Base-by-base conservation (phyloP, 2,113 vertebrate species). In the Paramormyrops kingsleyae region DNA sequence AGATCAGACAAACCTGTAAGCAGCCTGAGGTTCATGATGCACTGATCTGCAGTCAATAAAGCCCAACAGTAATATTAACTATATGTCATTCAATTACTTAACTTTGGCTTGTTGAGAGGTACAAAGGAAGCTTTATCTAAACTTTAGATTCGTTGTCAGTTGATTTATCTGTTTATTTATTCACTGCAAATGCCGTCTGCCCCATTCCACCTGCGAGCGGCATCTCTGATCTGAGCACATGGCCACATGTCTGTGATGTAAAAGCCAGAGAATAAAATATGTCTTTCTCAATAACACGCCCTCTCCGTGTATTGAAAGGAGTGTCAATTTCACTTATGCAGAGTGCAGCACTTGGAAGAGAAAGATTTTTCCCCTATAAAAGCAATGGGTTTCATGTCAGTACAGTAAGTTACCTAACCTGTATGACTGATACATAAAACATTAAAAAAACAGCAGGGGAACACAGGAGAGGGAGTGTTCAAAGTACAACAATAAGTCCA, bases 371-470 rank as follows among this genome's bases (percentile, higher is more conserved):
- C 77, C 90, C 93, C 93, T 91, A 90, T 93, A 92, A 95, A 95
- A 88, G 93, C 93, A 94, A 91, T 90, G 93, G 94, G 92, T 94
- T 94, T 92, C 91, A 92, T 94, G 94, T 94, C 93, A 93, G 94
- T 90, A 89, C 35, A 89, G 77, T 17, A 84, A 47, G 66, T 88
- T 94, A 93, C 87, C 94, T 93, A 92, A 95, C 95, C 95, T 94
- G 94, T 95, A 94, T 94, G 94, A 95, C 93, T 94, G 93, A 95
- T 94, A 93, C 93, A 95, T 96, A 94, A 96, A 96, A 95, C 94
- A 95, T 94, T 92, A 90, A 91, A 93, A 95, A 27, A 94, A 90
- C 94, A 95, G 94, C 93, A 77, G 93, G 94, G 92, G 91, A 92
- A 93, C 92, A 91, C 93, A 21, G 74, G 92, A 92, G 92, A 94